Base-by-base conservation (phyloP, 1,140 invertebrate genomes). In the Melanaphis sacchari region DNA sequence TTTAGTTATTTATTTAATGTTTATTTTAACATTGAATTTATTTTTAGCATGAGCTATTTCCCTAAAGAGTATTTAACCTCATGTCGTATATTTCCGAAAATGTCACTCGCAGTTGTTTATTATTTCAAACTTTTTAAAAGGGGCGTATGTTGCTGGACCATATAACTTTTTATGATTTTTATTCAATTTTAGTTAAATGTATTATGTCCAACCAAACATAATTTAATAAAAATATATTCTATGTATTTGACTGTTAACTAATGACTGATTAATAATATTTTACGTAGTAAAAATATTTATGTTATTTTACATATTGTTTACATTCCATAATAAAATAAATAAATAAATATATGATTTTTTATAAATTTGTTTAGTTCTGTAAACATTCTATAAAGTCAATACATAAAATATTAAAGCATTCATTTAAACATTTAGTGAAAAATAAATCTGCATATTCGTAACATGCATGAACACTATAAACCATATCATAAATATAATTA, bases 41-140 rank as follows among this genome's bases (percentile, higher is more conserved):
- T 88, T 88, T 8, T 88, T 46, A 46, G n/a, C 31, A n/a, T 46
- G 85, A n/a, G n/a, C 49, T 36, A 88, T 49, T 88, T 52, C 21
- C 46, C 43, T 36, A 21, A 88, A 88, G 43, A 49, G 31, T 88
- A 49, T 18, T 88, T 36, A 18, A 36, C 1, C 43, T n/a, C 31
- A 4, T 21, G 24, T 52, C 18, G 9, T 36, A 38, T 89, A 89
- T 49, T 89, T 89, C 38, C 49, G 7, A 89, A 88, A 89, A 89
- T 38, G 87, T 89, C 21, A 88, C n/a, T 89, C 36, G 49, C 31
- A 52, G 40, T 89, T 89, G 87, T 38, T 89, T 89, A 89, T 54
- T 89, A 89, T 89, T 21, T 38, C 46, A 38, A 89, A 24, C 49
- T 89, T 89, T 89, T 89, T 89, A 89, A 52, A 52, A 89, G n/a